phyloP scores from a whole-genome alignment of 2,888 invertebrate species.

The Acronicta leporina region DNA sequence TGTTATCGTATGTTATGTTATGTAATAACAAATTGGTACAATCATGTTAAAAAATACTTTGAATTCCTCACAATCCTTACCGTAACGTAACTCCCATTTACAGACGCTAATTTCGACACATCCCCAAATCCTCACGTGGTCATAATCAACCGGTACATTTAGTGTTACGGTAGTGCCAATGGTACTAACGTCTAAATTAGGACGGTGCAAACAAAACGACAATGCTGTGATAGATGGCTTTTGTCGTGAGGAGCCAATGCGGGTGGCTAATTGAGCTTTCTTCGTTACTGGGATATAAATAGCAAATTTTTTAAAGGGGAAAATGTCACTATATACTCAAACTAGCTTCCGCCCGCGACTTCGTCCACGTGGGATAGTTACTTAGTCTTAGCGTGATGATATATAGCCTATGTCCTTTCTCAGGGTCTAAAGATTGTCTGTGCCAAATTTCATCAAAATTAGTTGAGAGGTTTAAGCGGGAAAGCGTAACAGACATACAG shows the following conservation, averaged over 20 bases:
- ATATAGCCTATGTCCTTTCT: too few relatives aligned
- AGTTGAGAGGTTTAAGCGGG: too few relatives aligned
- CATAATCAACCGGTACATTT: slow-evolving; percentile 71
- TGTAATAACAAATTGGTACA: too few relatives aligned
- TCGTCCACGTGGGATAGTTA: too few relatives aligned
- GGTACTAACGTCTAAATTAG: slow-evolving; percentile 65
- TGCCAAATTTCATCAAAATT: too few relatives aligned
- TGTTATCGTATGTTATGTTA: too few relatives aligned
- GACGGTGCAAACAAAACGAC: slow-evolving; percentile 52
- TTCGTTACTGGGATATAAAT: slow-evolving; percentile 19
- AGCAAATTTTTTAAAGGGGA: slow-evolving; percentile 3
- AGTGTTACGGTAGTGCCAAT: slow-evolving; percentile 63
- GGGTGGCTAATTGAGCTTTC: slow-evolving; percentile 53
- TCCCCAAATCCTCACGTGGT: slow-evolving; percentile 64
- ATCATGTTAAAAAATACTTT: background rate
- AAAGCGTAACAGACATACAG: too few relatives aligned
- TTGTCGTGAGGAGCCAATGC: slow-evolving; percentile 30
- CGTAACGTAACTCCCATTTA: slow-evolving; percentile 1
- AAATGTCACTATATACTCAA: too few relatives aligned
- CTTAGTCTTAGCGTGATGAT: too few relatives aligned
- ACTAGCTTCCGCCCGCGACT: too few relatives aligned
- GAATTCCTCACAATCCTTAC: background rate
- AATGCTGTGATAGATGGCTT: slow-evolving; percentile 46
- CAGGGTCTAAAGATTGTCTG: too few relatives aligned
- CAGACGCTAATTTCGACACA: slow-evolving; percentile 46